These are phyloP conservation scores for Podarcis cretensis DNA, from an alignment of 2,113 vertebrate species.

Conservation along the genomic window DNA sequence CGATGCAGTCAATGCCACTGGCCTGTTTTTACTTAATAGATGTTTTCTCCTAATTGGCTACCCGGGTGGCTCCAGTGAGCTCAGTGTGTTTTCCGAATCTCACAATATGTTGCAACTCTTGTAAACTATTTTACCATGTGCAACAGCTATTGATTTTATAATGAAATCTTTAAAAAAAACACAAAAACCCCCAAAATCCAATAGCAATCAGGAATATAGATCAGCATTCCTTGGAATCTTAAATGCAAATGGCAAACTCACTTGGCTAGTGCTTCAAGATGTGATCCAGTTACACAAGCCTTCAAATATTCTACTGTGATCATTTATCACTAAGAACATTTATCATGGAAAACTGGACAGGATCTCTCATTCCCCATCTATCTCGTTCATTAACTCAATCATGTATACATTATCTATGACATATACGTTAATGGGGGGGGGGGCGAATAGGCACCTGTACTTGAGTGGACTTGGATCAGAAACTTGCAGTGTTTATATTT, in stretches of 20 bases:
- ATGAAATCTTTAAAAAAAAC: too few relatives aligned
- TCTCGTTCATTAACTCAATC: background rate
- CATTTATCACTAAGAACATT: too few relatives aligned
- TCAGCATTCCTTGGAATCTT: conserved; percentile 80
- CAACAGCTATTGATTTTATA: conserved; percentile 87
- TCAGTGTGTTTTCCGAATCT: conserved; percentile 79
- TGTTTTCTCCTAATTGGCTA: conserved; percentile 86
- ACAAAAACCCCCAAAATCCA: too few relatives aligned
- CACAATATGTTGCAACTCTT: conserved; percentile 82
- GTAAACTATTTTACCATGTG: conserved; percentile 83
- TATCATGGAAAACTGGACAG: background rate
- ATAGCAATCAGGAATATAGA: conserved; percentile 88
- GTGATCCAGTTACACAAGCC: conserved; percentile 78
- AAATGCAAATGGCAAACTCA: conserved; percentile 78
- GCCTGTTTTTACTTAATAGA: conserved; percentile 83
- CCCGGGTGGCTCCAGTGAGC: conserved; percentile 81
- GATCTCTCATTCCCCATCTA: background rate
- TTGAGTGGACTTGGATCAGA: too few relatives aligned
- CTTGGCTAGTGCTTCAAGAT: conserved; percentile 78
- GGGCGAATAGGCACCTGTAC: too few relatives aligned
- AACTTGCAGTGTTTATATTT: too few relatives aligned
- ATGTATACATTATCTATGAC: too few relatives aligned
- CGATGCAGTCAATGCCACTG: conserved; percentile 84
- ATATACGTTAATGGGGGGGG: too few relatives aligned
- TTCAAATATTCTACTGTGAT: conserved; percentile 71